phyloP scores from a whole-genome alignment of 2,888 invertebrate genomes.

The Drosophila aldrichi region DNA sequence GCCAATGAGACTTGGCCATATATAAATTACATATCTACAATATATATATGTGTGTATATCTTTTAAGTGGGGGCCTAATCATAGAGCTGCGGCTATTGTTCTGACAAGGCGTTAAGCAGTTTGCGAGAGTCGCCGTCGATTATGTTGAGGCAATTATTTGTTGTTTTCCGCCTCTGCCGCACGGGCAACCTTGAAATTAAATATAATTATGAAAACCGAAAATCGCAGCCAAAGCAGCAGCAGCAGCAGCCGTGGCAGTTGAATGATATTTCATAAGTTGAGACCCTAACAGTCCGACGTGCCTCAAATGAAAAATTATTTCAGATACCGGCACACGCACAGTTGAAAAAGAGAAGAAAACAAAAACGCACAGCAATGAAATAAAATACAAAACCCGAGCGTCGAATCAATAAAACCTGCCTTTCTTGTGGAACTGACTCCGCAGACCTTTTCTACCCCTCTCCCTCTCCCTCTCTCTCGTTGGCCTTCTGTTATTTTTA shows the following conservation, averaged over 20 bases:
- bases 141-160: conserved; percentile 63
- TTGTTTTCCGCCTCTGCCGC: conserved; percentile 60
- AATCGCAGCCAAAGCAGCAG: conserved; percentile 54
- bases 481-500: conserved; percentile 19
- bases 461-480: conserved; percentile 20
- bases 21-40: not conserved
- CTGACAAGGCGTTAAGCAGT: conserved; percentile 79
- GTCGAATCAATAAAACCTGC: conserved; percentile 75
- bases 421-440: conserved; percentile 27
- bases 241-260: conserved; percentile 26
- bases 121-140: conserved; percentile 64
- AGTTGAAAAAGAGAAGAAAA: conserved; percentile 15
- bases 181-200: conserved; percentile 78
- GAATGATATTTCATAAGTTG: conserved; percentile 76
- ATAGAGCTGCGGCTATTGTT: conserved; percentile 66
- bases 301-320: conserved; percentile 80
- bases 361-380: conserved; percentile 2
- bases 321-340: conserved; percentile 79
- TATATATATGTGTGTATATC: conserved; percentile 15
- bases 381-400: conserved; percentile 49
- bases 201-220: conserved; percentile 74
- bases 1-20: conserved; percentile 29
- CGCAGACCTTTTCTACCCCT: conserved; percentile 31
- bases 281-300: conserved; percentile 54
- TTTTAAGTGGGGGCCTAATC: conserved; percentile 53